Evolutionary conservation across 2,888 invertebrate species (phyloP), one percentile per base, ranked within the genome.

Genomic region (Dolichomitus sp.): DNA sequence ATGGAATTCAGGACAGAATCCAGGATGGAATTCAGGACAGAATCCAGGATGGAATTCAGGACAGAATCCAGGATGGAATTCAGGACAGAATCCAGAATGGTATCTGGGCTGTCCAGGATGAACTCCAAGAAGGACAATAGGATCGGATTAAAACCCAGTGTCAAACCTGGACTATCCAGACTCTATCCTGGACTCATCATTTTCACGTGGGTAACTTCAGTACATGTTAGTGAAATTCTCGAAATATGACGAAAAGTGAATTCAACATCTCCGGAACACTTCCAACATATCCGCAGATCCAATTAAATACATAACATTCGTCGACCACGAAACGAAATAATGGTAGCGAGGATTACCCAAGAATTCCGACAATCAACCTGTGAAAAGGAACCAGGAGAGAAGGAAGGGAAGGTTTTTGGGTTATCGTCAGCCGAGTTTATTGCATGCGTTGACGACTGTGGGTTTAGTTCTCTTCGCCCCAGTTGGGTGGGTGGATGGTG

Each of bases 401-500:
- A 14, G 50, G n/a, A 75, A 65, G 42, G 37, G 50, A 23, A 66
- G 33, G n/a, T 40, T 66, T 33, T 33, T 1, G 68, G 30, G 68
- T 73, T 73, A 79, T 59, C 73, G 69, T 50, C 57, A 57, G 52
- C 14, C 81, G 45, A 81, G 59, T 81, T 81, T 81, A 81, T 81
- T 61, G 68, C 81, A 52, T 12, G 59, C 37, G 17, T 81, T 75
- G 74, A 79, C 59, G 78, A 82, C 30, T 69, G 12, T 45, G 42
- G 79, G 69, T 69, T 70, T 69, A 61, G 61, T 33, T 37, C 48
- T 42, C 27, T 40, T 48, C 17, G 48, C n/a, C 57, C 74, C 40
- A 27, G 42, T 14, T 27, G 19, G 19, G 30, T 7, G 57, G 23
- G 5, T 17, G 54, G 57, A 40, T 40, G 37, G 57, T 50, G 66